Evolutionary conservation across 1,140 invertebrate genomes (phyloP).

Genomic region (Drosophila biarmipes): DNA sequence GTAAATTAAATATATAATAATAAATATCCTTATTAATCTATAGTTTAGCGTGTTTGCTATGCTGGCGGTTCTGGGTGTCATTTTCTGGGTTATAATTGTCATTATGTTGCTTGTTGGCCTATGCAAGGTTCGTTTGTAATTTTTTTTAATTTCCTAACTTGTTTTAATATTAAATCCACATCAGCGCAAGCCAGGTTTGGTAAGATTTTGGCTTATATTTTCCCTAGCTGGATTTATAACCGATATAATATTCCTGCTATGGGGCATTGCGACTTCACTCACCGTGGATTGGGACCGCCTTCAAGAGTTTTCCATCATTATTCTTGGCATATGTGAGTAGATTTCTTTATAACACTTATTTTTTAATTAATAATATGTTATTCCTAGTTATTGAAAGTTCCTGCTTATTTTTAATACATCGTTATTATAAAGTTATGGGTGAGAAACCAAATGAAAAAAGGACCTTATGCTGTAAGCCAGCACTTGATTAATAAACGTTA

Average conservation of each 20-base stretch:
- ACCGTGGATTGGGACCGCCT: constrained; percentile 51
- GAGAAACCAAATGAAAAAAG: constrained; percentile 4
- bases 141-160: neutral
- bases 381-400: constrained; percentile 47
- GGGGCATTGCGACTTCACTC: constrained; percentile 45
- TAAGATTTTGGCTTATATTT: constrained; percentile 58
- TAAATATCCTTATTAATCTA: neutral
- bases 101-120: constrained; percentile 57
- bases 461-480: constrained; percentile 12
- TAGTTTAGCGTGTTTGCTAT: constrained; percentile 41
- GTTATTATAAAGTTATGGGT: constrained; percentile 51
- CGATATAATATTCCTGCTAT: constrained; percentile 50
- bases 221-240: constrained; percentile 49
- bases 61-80: constrained; percentile 55
- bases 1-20: neutral
- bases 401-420: constrained; percentile 49
- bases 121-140: constrained; percentile 45
- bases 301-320: constrained; percentile 42
- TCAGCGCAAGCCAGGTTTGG: constrained; percentile 42
- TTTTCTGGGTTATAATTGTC: constrained; percentile 61
- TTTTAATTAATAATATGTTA: neutral
- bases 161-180: neutral
- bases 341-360: neutral
- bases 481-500: neutral
- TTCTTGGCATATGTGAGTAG: constrained; percentile 59